Base-by-base conservation (phyloP, 1,140 invertebrate genomes). In the Zeugodacus cucurbitae region DNA sequence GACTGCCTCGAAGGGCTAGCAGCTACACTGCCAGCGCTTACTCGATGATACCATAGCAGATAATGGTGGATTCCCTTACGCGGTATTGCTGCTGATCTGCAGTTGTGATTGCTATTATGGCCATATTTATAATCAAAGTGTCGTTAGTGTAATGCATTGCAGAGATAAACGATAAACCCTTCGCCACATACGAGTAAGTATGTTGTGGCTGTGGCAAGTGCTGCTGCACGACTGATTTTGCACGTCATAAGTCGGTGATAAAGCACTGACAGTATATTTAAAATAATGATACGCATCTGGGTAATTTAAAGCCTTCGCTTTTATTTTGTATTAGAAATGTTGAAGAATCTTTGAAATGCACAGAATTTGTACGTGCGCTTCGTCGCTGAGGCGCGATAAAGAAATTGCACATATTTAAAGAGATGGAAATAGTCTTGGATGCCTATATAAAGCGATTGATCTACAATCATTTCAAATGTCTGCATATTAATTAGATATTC, bases 101-200 rank as follows among this genome's bases (percentile, higher is more conserved):
- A n/a, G 82, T 86, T 86, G 44, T 57, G 41, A 58, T 86, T 86
- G 82, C 54, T 29, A 29, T 32, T n/a, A n/a, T 48, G 54, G 48
- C 82, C 22, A 86, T 54, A 58, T 86, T 86, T 86, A 86, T 86
- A 86, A 54, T 74, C 37, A 41, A 74, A 74, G 70, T 74, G 37
- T 74, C 70, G 32, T 41, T 74, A 74, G 70, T 74, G 17, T 74
- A 74, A 74, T 37, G 70, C 70, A 74, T n/a, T 37, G 37, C 14
- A 74, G 70, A 41, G 22, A 7, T 74, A 74, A 67, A 67, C 29
- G 62, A 67, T 67, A 67, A 17, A 32, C 17, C 29, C 26, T 67
- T 17, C 7, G 14, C 26, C 29, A 32, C 62, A 67, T 17, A n/a
- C n/a, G 26, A 32, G 26, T n/a, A n/a, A n/a, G n/a, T n/a, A n/a